phyloP scores from a whole-genome alignment of 2,113 vertebrate species.

The Polypterus senegalus region DNA sequence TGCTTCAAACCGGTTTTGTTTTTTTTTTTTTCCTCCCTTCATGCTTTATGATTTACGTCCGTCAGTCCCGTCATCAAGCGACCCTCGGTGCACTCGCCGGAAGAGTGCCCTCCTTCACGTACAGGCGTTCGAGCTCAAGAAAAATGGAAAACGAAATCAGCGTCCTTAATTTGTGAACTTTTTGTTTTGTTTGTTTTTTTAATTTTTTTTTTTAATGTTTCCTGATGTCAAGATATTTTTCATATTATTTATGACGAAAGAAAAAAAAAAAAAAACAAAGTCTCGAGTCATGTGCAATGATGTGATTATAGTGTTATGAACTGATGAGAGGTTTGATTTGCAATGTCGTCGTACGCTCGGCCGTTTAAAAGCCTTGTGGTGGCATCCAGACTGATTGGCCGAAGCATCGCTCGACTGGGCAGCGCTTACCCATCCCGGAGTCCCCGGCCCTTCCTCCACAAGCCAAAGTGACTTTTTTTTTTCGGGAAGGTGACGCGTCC shows the following conservation, averaged over 20 bases:
- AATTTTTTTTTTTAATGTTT: conserved; percentile 26
- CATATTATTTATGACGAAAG: conserved; percentile 72
- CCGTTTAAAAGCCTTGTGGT: conserved; percentile 11
- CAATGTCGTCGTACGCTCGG: conserved; percentile 22
- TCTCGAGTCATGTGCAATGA: conserved; percentile 54
- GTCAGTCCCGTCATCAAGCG: conserved; percentile 38
- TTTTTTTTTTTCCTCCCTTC: conserved; percentile 30
- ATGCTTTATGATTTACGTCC: conserved; percentile 43
- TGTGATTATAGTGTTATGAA: conserved; percentile 43
- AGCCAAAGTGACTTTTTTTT: no score
- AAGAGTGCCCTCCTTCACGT: conserved; percentile 75
- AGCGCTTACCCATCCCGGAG: no score
- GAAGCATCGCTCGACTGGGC: no score
- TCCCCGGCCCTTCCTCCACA: no score
- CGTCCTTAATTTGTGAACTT: conserved; percentile 60
- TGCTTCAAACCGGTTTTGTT: conserved; percentile 66
- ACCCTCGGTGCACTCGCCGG: conserved; percentile 77
- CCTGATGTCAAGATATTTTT: conserved; percentile 40
- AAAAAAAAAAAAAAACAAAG: conserved; percentile 46
- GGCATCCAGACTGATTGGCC: background rate
- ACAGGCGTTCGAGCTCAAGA: conserved; percentile 17
- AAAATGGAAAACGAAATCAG: conserved; percentile 2
- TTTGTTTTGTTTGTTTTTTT: conserved; percentile 75
- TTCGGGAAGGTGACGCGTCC: no score
- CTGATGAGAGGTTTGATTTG: conserved; percentile 16